Percentiles rank a stretch among this genome's conserved stretches.
Evolutionary conservation across 2,113 vertebrate genomes (phyloP).

Genomic region (Trematocara nigrifrons): DNA sequence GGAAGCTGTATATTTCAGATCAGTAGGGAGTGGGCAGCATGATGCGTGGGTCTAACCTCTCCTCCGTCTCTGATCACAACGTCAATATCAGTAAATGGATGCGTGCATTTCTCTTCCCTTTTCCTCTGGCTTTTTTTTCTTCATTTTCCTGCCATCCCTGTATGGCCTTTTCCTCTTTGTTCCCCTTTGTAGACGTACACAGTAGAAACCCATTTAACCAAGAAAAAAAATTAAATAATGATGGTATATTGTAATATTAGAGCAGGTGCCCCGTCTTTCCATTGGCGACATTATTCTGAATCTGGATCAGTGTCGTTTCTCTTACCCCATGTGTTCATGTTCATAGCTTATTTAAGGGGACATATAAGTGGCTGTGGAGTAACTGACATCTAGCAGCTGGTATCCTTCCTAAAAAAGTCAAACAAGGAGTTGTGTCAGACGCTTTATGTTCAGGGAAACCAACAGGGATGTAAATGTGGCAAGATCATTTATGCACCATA

Average conservation of each 20-base stretch:
- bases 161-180: slow-evolving; percentile 1
- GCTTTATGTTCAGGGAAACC: not conserved
- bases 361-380: not conserved
- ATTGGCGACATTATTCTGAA: not conserved
- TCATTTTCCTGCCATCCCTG: slow-evolving; percentile 8
- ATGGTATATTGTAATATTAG: not conserved
- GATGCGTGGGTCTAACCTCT: slow-evolving; percentile 44
- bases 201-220: not conserved
- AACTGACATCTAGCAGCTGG: slow-evolving; percentile 10
- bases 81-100: slow-evolving; percentile 27
- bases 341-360: slow-evolving; percentile 11
- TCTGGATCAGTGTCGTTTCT: not conserved
- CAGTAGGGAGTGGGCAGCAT: slow-evolving; percentile 39
- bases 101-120: not conserved
- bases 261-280: not conserved
- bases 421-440: not conserved
- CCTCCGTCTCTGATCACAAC: slow-evolving; percentile 37
- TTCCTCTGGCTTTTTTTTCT: not conserved
- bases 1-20: not conserved
- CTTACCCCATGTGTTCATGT: not conserved
- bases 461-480: not conserved
- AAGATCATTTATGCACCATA: not conserved
- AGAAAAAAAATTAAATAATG: not conserved
- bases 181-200: fast-evolving
- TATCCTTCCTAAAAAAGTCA: not conserved